Base-by-base conservation (phyloP, 2,113 vertebrate genomes). In the Anoura caudifer region DNA sequence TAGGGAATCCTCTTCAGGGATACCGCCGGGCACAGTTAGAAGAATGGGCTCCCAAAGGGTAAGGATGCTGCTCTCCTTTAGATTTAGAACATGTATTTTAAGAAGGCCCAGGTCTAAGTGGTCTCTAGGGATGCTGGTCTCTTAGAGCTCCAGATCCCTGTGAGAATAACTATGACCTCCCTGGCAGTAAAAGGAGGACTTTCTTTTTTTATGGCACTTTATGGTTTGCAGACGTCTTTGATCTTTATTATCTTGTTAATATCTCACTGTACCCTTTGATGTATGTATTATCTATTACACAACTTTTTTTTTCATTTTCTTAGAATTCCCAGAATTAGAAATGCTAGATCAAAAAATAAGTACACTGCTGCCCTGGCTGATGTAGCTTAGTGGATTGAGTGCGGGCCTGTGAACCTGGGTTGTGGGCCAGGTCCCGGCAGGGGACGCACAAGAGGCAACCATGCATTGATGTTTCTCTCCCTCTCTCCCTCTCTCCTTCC, bases 1-100 rank as follows among this genome's bases (percentile, higher is more conserved):
- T 91, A 73, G 67, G 91, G 83, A 81, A 61, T 77, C 61, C 79
- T 95, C 92, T 95, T 19, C 96, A 47, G 67, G 79, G 26, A 52
- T 75, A 63, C 79, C 15, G 20, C 16, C 28, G 28, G 45, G 38
- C 81, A 36, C 84, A 43, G 12, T 67, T 93, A 72, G 65, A 91
- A 91, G 90, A 93, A 75, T 80, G 83, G 87, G 54, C 72, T 94
- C 69, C 84, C 70, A 69, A 83, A 87, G 63, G 95, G 96, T 92
- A 94, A 96, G 83, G 16, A 38, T 65, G 14, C 59, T 77, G 45
- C 17, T 82, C 38, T 72, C 69, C 38, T 72, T 73, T 56, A 80
- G 70, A 65, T 59, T 67, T 43, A 85, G 81, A 47, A 43, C 56
- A 75, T 41, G 20, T 54, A 28, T 67, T 82, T 52, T 80, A 59